phyloP scores from a whole-genome alignment of 2,797 vertebrate genomes.

The Lophura swinhoii region DNA sequence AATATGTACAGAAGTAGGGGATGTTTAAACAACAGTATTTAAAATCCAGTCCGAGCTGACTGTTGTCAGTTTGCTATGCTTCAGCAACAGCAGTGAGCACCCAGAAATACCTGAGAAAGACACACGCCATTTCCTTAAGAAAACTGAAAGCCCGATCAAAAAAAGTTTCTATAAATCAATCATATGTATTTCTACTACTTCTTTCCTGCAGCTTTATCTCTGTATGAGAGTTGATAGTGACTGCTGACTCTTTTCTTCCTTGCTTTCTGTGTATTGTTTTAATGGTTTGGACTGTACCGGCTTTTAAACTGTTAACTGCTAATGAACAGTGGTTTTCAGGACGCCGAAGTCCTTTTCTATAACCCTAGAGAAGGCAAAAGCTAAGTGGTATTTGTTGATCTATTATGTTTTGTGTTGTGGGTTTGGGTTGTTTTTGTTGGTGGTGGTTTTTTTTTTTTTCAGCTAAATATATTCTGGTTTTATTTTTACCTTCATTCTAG shows the following conservation, averaged over 20 bases:
- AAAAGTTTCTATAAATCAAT: neutral
- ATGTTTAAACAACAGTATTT: constrained; percentile 42
- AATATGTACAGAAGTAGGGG: constrained; percentile 6
- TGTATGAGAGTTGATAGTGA: neutral
- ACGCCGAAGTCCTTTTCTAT: neutral
- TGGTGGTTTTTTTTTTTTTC: neutral
- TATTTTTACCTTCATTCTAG: neutral
- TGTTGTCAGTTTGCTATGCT: constrained; percentile 7
- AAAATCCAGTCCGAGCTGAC: neutral
- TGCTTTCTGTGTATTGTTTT: neutral
- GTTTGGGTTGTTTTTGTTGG: too few relatives aligned
- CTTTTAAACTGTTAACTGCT: neutral
- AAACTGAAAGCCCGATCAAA: neutral
- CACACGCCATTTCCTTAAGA: neutral
- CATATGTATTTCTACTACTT: neutral
- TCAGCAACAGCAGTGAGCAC: neutral
- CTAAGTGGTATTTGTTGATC: neutral
- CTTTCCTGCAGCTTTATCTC: neutral
- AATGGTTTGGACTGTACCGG: rapidly evolving
- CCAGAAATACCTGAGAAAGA: constrained; percentile 21
- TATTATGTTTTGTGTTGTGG: neutral
- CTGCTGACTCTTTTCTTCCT: neutral
- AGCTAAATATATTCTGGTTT: neutral
- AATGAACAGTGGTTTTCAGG: neutral
- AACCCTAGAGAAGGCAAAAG: neutral